These are phyloP conservation scores for Galagoides demidoff DNA, from an alignment of 2,797 vertebrate species.

Conservation along the genomic window DNA sequence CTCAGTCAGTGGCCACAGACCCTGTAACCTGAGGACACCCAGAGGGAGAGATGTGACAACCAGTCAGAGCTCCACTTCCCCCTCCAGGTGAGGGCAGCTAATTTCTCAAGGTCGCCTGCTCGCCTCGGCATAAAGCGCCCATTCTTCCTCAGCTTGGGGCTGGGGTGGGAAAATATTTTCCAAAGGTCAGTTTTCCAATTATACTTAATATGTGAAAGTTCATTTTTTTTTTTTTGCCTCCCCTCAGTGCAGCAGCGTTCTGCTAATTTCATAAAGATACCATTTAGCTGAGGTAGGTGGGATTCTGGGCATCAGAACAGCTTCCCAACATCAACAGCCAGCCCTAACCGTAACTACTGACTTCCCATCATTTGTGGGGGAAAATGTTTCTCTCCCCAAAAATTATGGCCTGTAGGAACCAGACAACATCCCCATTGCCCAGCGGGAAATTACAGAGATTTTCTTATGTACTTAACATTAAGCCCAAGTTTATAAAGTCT, in stretches of 20 bases:
- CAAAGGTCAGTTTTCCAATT: conserved; percentile 89
- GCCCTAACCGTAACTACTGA: conserved; percentile 84
- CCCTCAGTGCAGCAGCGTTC: conserved; percentile 80
- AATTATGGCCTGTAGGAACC: conserved; percentile 83
- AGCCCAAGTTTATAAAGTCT: conserved; percentile 60
- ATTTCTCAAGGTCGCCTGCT: conserved; percentile 69
- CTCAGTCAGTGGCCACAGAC: not conserved
- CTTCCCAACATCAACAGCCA: conserved; percentile 86
- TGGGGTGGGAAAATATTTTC: conserved; percentile 87
- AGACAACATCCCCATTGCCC: conserved; percentile 83
- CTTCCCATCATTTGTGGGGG: conserved; percentile 86
- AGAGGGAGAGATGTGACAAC: not conserved
- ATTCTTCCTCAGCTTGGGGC: conserved; percentile 83
- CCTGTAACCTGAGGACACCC: conserved; percentile 47
- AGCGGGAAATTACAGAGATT: conserved; percentile 82
- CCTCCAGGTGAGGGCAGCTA: conserved; percentile 48
- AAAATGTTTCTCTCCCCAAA: conserved; percentile 82
- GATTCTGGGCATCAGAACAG: conserved; percentile 86
- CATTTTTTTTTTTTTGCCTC: conserved; percentile 83
- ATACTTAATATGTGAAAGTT: conserved; percentile 86
- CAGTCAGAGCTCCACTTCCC: not conserved
- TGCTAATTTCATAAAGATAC: conserved; percentile 90
- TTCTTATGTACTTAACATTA: conserved; percentile 80
- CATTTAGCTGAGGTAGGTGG: conserved; percentile 91
- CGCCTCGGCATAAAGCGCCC: conserved; percentile 77